These are phyloP conservation scores for Cyrtorhinus lividipennis DNA, from an alignment of 1,140 invertebrate genomes.

Conservation along the genomic window DNA sequence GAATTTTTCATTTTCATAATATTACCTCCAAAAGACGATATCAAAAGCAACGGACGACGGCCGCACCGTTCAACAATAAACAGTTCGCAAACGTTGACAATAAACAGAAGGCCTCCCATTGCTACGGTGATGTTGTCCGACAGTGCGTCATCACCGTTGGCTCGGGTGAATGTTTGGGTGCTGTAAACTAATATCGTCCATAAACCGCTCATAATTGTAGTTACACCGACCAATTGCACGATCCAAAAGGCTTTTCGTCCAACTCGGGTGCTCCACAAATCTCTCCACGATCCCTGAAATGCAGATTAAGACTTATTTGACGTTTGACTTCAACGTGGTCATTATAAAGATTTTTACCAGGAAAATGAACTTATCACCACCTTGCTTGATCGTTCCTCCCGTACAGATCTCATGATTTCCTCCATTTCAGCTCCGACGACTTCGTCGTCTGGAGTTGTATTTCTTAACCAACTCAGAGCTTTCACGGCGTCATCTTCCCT, in stretches of 20 bases:
- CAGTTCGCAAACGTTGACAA: conserved; percentile 32
- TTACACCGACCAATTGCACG: conserved; percentile 22
- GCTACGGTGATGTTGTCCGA: conserved; percentile 24
- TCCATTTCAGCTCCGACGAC: conserved; percentile 20
- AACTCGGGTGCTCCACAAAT: conserved; percentile 19
- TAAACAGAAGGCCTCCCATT: conserved; percentile 26
- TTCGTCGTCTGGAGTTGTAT: not conserved
- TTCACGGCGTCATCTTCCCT: conserved; percentile 43
- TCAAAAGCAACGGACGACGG: conserved; percentile 37
- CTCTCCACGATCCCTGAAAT: conserved; percentile 18
- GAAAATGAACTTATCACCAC: no score
- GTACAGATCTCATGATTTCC: conserved; percentile 15
- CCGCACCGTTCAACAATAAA: conserved; percentile 34
- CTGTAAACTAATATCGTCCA: conserved; percentile 24
- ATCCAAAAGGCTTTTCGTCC: conserved; percentile 23
- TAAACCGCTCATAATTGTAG: conserved; percentile 24
- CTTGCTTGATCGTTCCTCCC: not conserved
- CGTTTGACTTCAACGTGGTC: no score
- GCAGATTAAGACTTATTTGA: conserved; percentile 4
- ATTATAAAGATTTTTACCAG: no score
- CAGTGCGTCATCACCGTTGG: not conserved
- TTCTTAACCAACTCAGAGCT: conserved; percentile 50
- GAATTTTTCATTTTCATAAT: no score
- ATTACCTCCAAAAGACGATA: conserved; percentile 30
- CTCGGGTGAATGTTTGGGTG: conserved; percentile 21